phyloP scores from a whole-genome alignment of 2,888 invertebrate genomes.

The Leucozona laternaria region DNA sequence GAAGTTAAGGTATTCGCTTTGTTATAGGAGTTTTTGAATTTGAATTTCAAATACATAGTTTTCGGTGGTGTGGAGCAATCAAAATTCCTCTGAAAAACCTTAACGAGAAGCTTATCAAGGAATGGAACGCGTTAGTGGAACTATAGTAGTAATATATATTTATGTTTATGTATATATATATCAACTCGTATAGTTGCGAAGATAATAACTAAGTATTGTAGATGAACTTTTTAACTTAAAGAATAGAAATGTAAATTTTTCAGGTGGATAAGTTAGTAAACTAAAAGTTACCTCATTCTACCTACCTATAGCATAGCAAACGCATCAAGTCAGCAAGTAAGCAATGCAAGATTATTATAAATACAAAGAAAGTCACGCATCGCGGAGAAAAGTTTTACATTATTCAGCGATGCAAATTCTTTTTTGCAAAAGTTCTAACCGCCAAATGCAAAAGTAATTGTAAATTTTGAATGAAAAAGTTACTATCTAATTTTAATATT shows the following conservation, averaged over 20 bases:
- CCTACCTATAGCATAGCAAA: too few species aligned
- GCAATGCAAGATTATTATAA: constrained; percentile 7
- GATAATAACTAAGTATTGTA: constrained; percentile 39
- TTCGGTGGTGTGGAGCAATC: constrained; percentile 31
- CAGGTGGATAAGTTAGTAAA: constrained; percentile 25
- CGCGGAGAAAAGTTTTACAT: constrained; percentile 5
- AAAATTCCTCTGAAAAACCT: constrained; percentile 32
- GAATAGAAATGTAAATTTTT: constrained; percentile 50
- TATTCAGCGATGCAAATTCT: constrained; percentile 15
- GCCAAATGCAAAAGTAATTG: constrained; percentile 32
- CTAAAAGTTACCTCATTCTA: not conserved
- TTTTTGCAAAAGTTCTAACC: constrained; percentile 1
- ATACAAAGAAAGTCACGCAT: constrained; percentile 24
- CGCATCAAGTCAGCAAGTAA: not conserved
- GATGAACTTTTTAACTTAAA: constrained; percentile 48
- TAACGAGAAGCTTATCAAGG: constrained; percentile 61
- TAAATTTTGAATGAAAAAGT: constrained; percentile 26
- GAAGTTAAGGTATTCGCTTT: constrained; percentile 20
- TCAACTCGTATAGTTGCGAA: constrained; percentile 37
- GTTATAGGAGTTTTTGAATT: constrained; percentile 43
- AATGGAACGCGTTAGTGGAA: constrained; percentile 19
- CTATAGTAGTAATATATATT: not conserved
- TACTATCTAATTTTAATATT: constrained; percentile 36
- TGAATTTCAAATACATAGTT: constrained; percentile 65
- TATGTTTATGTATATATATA: not conserved